Base-by-base conservation (phyloP, 2,888 invertebrate species). In the Drosophila subquinaria region DNA sequence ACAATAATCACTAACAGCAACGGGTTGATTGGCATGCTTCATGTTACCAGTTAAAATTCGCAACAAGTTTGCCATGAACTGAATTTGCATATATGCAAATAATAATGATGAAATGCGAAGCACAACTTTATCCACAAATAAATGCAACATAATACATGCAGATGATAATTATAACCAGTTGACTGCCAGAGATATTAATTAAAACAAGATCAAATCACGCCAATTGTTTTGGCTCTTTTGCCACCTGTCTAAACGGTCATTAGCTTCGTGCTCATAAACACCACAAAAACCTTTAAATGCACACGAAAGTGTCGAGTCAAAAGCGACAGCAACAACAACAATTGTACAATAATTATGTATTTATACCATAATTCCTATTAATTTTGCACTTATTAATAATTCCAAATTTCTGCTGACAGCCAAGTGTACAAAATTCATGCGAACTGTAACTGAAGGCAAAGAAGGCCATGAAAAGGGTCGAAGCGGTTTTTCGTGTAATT, bases 41-140 rank as follows among this genome's bases (percentile, higher is more conserved):
- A 64, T 47, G 61, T 36, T 57, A 27, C 36, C 23, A 56, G 23
- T 69, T 66, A 15, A 43, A 57, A 64, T 47, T 82, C 11, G 65
- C 68, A 65, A 76, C 77, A 71, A 59, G 63, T 81, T 84, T 65
- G 71, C 85, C 88, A 60, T 88, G 88, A 84, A 71, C 88, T 89
- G 69, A 71, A 81, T 87, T 81, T 61, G 42, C 53, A 61, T 64
- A 43, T 67, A 43, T 67, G 56, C 42, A 50, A 63, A 56, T 63
- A 63, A 62, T 61, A 61, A 56, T 61, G 61, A 62, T 61, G 61
- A 85, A 71, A 68, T 74, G 67, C 78, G 75, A 52, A 59, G 23
- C 59, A 57, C 62, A 59, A 63, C 47, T 56, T 51, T 60, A 66
- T 65, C 43, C 48, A 13, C 48, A 64, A 38, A 55, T 15, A 27